A percentile compares a stretch with the other conserved stretches of the same genome.
These are phyloP conservation scores for Zaprionus bogoriensis DNA, from an alignment of 2,888 invertebrate species.

Conservation along the genomic window DNA sequence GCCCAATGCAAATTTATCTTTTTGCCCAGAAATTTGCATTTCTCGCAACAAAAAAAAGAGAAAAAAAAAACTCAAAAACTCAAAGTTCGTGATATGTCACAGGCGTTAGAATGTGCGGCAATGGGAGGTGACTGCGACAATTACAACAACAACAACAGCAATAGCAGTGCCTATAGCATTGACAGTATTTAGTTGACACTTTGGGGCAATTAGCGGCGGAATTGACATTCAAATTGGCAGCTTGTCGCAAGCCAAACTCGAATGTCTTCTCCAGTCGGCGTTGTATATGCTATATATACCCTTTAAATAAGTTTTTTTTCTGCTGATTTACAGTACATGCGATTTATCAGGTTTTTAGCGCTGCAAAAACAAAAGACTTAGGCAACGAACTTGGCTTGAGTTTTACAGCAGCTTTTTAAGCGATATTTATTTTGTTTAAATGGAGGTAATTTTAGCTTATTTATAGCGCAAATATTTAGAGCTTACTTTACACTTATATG, in stretches of 20 bases:
- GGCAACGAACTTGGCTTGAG: slow-evolving; percentile 34
- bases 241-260: slow-evolving; percentile 2
- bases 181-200: slow-evolving; percentile 59
- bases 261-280: slow-evolving; percentile 13
- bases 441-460: too few species aligned
- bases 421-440: not conserved
- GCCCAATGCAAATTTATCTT: slow-evolving; percentile 67
- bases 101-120: slow-evolving; percentile 70
- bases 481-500: too few species aligned
- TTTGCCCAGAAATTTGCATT: slow-evolving; percentile 64
- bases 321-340: too few species aligned
- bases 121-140: slow-evolving; percentile 5
- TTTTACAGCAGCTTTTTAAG: not conserved
- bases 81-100: slow-evolving; percentile 72
- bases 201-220: slow-evolving; percentile 55
- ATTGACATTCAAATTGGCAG: slow-evolving; percentile 42
- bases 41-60: slow-evolving; percentile 30
- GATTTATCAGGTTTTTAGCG: not conserved
- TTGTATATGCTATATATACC: slow-evolving; percentile 1
- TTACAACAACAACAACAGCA: slow-evolving; percentile 3
- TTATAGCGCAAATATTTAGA: too few species aligned
- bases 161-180: slow-evolving; percentile 15
- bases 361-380: slow-evolving; percentile 33
- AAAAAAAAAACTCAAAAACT: slow-evolving; percentile 7
- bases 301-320: not conserved